Evolutionary conservation across 2,113 vertebrate species (phyloP), one percentile per base, ranked within the genome.

Genomic region (Chaenocephalus aceratus): DNA sequence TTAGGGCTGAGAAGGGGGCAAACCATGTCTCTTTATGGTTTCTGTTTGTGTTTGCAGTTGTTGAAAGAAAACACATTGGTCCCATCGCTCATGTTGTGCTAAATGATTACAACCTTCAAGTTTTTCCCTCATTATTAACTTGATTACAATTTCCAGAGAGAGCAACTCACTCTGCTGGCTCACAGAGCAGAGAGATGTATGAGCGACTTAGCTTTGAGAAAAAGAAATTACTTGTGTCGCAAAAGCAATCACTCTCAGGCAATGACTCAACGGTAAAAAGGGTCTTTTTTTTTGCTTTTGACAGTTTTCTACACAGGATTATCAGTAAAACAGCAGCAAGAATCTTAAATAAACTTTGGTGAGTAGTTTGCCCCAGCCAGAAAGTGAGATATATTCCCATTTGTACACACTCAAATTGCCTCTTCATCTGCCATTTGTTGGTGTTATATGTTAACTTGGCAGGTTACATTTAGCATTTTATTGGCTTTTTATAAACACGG

Each of bases 281-380:
- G 87, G 36, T 72, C 75, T 75, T 90, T 93, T 92, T 92, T 91
- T 94, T 86, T 67, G 45, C 74, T 75, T 18, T 64, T 84, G 88
- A 87, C 85, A 86, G 82, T 90, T 92, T 91, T 86, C 89, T 90
- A 84, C 83, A 66, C 82, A 74, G 66, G 67, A 90, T 85, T 89
- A 89, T 92, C 86, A 92, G 85, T 87, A 86, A 86, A 90, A 90
- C 80, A 86, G 90, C 86, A 84, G 86, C 81, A 75, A 90, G 78
- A 91, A 89, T 92, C 89, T 90, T 92, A 90, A 88, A 92, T 94
- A 89, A 87, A 87, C 81, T 87, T 84, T 84, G 63, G 77, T 88
- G 91, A 90, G 84, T 88, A 84, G 60, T 64, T 80, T 23, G 18
- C 13, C 65, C 74, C 59, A 72, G 66, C 48, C 44, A 15, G 56